Conservation (phyloP, 2,888 invertebrate species). For the Sphaeridia pumilis region DNA sequence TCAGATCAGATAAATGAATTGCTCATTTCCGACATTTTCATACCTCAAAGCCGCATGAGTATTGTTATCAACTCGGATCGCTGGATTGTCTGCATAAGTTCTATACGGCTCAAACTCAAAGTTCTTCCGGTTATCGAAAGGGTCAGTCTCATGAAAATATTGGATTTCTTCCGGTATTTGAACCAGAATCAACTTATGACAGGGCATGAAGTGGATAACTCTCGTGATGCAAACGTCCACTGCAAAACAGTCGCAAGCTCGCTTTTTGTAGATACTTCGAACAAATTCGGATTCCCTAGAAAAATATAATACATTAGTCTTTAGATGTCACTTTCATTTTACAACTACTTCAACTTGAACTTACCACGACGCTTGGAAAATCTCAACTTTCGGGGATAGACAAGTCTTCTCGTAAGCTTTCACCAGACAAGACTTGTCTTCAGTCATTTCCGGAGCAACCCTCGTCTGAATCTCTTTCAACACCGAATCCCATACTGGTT, state of each 20-base stretch:
- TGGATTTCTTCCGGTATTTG: conserved; percentile 17
- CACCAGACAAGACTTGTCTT: conserved; percentile 5
- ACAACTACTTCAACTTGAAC: too few relatives aligned
- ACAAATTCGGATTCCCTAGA: conserved; percentile 12
- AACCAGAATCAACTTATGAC: conserved; percentile 20
- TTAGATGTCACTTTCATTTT: too few relatives aligned
- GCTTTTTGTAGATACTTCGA: conserved; percentile 5
- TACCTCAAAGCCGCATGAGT: conserved; percentile 28
- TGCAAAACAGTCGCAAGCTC: conserved; percentile 23
- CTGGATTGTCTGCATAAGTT: conserved; percentile 4
- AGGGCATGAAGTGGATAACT: conserved; percentile 19
- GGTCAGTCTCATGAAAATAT: conserved; percentile 21
- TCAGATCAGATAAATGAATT: not conserved
- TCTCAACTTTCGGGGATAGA: conserved; percentile 8
- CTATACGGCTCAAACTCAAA: conserved; percentile 9
- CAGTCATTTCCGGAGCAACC: not conserved
- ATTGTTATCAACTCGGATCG: conserved; percentile 22
- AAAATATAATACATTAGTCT: too few relatives aligned
- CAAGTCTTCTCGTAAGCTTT: conserved; percentile 18
- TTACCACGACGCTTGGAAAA: conserved; percentile 3
- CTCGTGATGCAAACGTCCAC: conserved; percentile 20
- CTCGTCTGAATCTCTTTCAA: conserved; percentile 3
- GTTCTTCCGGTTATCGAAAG: conserved; percentile 6
- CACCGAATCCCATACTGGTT: conserved; percentile 1
- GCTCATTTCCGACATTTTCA: not conserved